Evolutionary conservation across 1,140 invertebrate species (phyloP).

Genomic region (Drosophila neocordata): DNA sequence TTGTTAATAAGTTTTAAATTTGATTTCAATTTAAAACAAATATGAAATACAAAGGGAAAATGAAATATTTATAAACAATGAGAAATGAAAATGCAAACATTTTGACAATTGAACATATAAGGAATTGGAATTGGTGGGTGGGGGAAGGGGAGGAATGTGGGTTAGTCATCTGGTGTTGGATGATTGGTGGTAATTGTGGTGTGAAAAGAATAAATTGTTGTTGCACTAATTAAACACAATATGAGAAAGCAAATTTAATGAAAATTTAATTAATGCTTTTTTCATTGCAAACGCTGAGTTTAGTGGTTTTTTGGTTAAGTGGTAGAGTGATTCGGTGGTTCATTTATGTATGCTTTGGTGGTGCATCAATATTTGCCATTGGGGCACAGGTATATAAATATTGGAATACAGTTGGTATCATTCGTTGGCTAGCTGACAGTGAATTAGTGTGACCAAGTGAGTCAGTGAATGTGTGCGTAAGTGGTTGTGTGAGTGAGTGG

Average conservation of each 20-base stretch:
- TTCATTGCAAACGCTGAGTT: background rate
- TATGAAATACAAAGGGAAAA: background rate
- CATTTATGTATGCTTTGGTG: background rate
- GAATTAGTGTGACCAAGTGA: background rate
- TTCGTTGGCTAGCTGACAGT: background rate
- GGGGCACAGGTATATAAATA: background rate
- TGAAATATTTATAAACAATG: conserved; percentile 3
- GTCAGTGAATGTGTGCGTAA: background rate
- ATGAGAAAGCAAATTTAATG: conserved; percentile 45
- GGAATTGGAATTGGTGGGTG: background rate
- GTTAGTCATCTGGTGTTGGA: conserved; percentile 9
- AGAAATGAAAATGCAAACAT: background rate
- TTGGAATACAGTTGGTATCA: background rate
- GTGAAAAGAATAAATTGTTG: too few relatives aligned
- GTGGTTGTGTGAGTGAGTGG: background rate
- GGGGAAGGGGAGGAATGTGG: background rate
- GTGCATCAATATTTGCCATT: background rate
- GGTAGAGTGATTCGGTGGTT: background rate
- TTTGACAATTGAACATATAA: background rate
- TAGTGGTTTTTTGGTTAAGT: background rate
- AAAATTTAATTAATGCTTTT: conserved; percentile 42
- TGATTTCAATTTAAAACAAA: background rate
- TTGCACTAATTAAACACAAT: conserved; percentile 31
- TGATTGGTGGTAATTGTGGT: conserved; percentile 8
- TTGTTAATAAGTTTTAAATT: background rate